Conservation (phyloP, 2,888 invertebrate species). For the Deilephila porcellus region DNA sequence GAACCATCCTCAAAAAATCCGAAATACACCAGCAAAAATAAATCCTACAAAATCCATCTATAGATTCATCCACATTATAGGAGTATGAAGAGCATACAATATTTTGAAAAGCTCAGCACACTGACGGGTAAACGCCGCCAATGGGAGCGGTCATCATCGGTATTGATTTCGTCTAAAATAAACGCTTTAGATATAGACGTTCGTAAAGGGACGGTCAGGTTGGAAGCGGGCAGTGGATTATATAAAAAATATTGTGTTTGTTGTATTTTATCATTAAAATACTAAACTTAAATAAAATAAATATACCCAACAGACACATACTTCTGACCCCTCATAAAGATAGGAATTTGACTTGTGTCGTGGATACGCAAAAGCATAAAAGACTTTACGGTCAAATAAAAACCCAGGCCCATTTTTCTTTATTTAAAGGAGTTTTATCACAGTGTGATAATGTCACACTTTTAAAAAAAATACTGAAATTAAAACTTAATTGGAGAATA, state of each 20-base stretch:
- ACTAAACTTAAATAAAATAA: too few relatives aligned
- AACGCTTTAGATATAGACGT: constrained; percentile 42
- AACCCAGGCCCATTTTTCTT: too few relatives aligned
- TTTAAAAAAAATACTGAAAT: too few relatives aligned
- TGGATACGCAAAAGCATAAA: too few relatives aligned
- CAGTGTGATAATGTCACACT: too few relatives aligned
- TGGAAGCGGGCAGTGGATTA: constrained; percentile 11
- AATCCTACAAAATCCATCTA: background rate
- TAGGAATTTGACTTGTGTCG: too few relatives aligned
- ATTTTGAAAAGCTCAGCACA: constrained; percentile 30
- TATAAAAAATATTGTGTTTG: background rate
- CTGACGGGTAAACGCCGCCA: background rate
- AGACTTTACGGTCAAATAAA: too few relatives aligned
- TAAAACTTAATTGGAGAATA: too few relatives aligned
- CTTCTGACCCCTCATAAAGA: too few relatives aligned
- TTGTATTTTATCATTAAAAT: too few relatives aligned
- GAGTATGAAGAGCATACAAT: constrained; percentile 4
- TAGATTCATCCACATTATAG: background rate
- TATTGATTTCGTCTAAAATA: constrained; percentile 53
- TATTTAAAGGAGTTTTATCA: too few relatives aligned
- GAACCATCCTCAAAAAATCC: background rate
- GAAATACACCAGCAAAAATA: background rate
- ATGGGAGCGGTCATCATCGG: constrained; percentile 37
- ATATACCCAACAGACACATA: too few relatives aligned
- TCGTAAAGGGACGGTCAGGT: constrained; percentile 24